Base-by-base conservation (phyloP, 2,888 invertebrate species). In the Hypena proboscidalis region DNA sequence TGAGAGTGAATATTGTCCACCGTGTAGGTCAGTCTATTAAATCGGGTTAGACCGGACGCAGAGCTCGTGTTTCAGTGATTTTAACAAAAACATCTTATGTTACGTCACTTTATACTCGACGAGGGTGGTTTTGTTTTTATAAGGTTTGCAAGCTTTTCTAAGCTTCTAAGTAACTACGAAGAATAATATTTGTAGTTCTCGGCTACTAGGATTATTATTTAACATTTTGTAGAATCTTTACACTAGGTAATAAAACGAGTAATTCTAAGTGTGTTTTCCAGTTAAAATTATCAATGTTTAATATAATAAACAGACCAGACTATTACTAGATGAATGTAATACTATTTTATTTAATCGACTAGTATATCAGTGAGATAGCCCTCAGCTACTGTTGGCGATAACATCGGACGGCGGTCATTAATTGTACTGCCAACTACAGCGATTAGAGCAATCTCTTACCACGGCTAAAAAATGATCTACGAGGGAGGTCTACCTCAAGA, bases 1-100 rank as follows among this genome's bases (percentile, higher is more conserved):
- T 4, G 4, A 6, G 6, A 11, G 29, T 58, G 63, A 61, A 77
- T 72, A 74, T 75, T 78, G 81, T 78, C 85, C 76, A 82, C 78
- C 77, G 77, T 70, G 85, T 79, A 79, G 88, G 90, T 82, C 89
- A 88, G 83, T 85, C 81, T 85, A 87, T 89, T 85, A 88, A 86
- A 85, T 83, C 82, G 74, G 75, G 71, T 74, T 78, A 69, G 73
- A 78, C 88, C 87, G 89, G 88, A 89, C 83, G 86, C 69, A 70
- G 65, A 56, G 76, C 77, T 90, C 83, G 68, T 74, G 82, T 90
- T 90, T 71, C 87, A 83, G 56, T 77, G 85, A 87, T 86, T 88
- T 85, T 81, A 67, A 77, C 71, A 80, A 85, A 83, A 83, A 78
- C 80, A 81, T 67, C 76, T 84, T 77, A 80, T 67, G 78, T 88